Base-by-base conservation (phyloP, 2,888 invertebrate species). In the Stenchaetothrips biformis region DNA sequence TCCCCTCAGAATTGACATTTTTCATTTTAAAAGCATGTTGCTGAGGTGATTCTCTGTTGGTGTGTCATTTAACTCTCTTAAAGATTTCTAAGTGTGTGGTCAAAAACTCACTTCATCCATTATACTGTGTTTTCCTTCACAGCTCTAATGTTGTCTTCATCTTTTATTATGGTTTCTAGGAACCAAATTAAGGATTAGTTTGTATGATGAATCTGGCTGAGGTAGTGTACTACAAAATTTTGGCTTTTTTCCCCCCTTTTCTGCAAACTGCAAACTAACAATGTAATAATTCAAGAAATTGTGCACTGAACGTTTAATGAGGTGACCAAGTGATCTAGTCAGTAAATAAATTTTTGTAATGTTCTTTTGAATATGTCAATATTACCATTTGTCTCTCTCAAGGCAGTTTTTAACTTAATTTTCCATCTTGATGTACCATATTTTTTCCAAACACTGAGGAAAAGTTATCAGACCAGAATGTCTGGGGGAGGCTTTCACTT, bases 321-420 rank as follows among this genome's bases (percentile, higher is more conserved):
- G 53, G 53, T 67, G 67, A 67, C 67, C 67, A 67, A 67, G n/a
- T 67, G n/a, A 67, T 67, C 21, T 67, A 21, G 21, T 67, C n/a
- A 67, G n/a, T 3, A 18, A n/a, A 18, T n/a, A 4, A 21, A 67
- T 67, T 67, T 67, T 0, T n/a, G 21, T 67, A 9, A 67, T 67
- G 6, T 67, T 67, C 9, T 18, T 18, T 21, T 67, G n/a, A 0
- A 21, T 21, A 21, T n/a, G 9, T 67, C 21, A n/a, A 67, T 7
- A 21, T 18, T 67, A 9, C 21, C 67, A 7, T 21, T 21, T 67
- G 9, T n/a, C 9, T 21, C 9, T 21, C 9, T 6, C 62, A 2
- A 2, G 7, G 11, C n/a, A n/a, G 18, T n/a, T 62, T 62, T 62
- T 62, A n/a, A 2, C 7, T 6, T 53, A 13, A 7, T 53, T 53